Percentiles rank a stretch among this genome's conserved stretches.
These are phyloP conservation scores for Silurus asotus DNA, from an alignment of 2,113 vertebrate genomes.

Conservation along the genomic window DNA sequence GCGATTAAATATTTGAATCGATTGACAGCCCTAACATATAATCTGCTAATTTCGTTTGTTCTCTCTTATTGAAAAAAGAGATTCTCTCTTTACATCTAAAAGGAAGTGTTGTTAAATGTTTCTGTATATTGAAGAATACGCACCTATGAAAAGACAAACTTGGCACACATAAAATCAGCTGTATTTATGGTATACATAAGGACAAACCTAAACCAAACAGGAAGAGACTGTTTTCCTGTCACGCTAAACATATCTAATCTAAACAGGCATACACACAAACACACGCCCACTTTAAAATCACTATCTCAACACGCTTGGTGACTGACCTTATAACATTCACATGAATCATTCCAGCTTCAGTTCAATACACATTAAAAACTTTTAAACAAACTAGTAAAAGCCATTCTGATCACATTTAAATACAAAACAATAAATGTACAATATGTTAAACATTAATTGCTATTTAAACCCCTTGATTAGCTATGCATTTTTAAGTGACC, in stretches of 20 bases:
- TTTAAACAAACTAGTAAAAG: too few species aligned
- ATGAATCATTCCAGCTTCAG: not conserved
- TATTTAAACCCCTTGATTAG: too few species aligned
- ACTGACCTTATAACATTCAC: not conserved
- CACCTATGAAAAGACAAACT: not conserved
- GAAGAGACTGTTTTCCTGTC: not conserved
- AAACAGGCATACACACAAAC: not conserved
- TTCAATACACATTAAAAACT: too few species aligned
- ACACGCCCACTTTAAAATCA: not conserved
- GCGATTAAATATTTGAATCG: too few species aligned
- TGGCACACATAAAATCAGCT: not conserved
- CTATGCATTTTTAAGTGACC: too few species aligned
- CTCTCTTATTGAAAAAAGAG: not conserved
- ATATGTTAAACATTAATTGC: too few species aligned
- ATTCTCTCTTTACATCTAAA: not conserved
- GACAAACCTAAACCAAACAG: not conserved
- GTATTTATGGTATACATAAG: not conserved
- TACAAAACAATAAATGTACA: too few species aligned
- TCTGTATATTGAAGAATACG: not conserved
- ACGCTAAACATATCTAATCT: not conserved
- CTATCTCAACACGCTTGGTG: not conserved
- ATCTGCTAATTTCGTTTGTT: not conserved
- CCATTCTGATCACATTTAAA: too few species aligned
- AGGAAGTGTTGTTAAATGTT: not conserved
- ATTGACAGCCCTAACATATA: not conserved